A percentile compares a stretch with the other conserved stretches of the same genome.
Conservation (phyloP, 2,888 invertebrate species). For the Capitulum mitella region DNA sequence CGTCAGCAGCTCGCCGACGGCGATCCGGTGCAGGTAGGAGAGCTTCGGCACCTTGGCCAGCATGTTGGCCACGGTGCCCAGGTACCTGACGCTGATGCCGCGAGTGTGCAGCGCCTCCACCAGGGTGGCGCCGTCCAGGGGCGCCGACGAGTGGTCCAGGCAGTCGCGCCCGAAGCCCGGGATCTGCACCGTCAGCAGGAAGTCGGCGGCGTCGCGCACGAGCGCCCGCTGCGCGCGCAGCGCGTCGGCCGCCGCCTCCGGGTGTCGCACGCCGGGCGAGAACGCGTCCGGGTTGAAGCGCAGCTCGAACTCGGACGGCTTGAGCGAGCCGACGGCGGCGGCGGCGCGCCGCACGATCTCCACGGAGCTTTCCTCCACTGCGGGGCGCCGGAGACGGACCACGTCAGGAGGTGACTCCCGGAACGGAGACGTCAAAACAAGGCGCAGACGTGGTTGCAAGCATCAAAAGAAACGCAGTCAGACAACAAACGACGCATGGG, state of each 20-base stretch:
- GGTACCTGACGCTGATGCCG: conserved; percentile 93
- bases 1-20: conserved; percentile 78
- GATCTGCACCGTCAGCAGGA: conserved; percentile 85
- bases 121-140: conserved; percentile 89
- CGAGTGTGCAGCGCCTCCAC: conserved; percentile 88
- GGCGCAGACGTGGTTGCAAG: too few species aligned
- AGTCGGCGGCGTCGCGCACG: conserved; percentile 92
- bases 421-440: too few species aligned
- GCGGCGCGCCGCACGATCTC: conserved; percentile 81
- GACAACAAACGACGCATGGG: too few species aligned
- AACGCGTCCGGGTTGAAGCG: conserved; percentile 98
- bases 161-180: conserved; percentile 78
- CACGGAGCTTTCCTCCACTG: conserved; percentile 76
- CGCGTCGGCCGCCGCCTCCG: conserved; percentile 59
- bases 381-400: conserved; percentile 35
- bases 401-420: too few species aligned
- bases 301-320: conserved; percentile 92
- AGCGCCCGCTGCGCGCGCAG: conserved; percentile 77
- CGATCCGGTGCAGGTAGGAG: conserved; percentile 80
- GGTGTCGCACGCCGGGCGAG: conserved; percentile 85
- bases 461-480: too few species aligned
- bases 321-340: conserved; percentile 82
- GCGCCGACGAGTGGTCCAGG: conserved; percentile 81
- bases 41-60: conserved; percentile 69
- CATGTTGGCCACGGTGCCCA: conserved; percentile 81